Conservation (phyloP, 2,888 invertebrate species). For the Latheticus oryzae region DNA sequence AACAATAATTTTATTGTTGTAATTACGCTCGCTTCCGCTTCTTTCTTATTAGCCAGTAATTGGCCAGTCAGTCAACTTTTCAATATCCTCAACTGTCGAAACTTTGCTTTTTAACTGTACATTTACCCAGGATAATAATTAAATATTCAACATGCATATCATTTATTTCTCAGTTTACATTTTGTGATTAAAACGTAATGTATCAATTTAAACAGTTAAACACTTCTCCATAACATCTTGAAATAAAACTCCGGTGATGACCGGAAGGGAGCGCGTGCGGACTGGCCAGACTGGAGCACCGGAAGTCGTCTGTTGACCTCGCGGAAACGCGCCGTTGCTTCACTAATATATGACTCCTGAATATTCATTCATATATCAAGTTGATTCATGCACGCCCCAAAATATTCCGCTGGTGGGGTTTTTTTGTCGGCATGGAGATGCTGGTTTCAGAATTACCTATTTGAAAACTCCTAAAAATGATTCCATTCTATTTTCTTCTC, state of each 20-base stretch:
- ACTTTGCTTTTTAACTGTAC: slow-evolving; percentile 15
- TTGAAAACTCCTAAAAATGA: too few relatives aligned
- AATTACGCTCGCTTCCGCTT: slow-evolving; percentile 23
- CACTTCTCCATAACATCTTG: slow-evolving; percentile 37
- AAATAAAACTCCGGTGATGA: slow-evolving; percentile 47
- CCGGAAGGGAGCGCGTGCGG: slow-evolving; percentile 56
- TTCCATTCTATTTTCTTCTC: too few relatives aligned
- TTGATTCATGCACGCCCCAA: slow-evolving; percentile 49
- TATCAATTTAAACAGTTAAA: slow-evolving; percentile 11
- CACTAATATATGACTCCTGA: slow-evolving; percentile 54
- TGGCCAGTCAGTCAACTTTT: slow-evolving; percentile 14
- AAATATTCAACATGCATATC: slow-evolving; percentile 12
- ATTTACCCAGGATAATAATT: slow-evolving; percentile 3
- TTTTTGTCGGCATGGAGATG: slow-evolving; percentile 19
- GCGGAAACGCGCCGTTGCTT: slow-evolving; percentile 57
- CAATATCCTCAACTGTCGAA: slow-evolving; percentile 26
- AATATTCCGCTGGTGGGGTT: slow-evolving; percentile 21
- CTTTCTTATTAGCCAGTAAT: slow-evolving; percentile 25
- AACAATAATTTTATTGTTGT: slow-evolving; percentile 21
- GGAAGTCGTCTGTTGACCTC: slow-evolving; percentile 60
- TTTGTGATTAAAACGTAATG: too few relatives aligned
- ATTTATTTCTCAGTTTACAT: slow-evolving; percentile 9
- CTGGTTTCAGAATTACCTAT: too few relatives aligned
- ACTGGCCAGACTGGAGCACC: slow-evolving; percentile 53
- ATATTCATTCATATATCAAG: slow-evolving; percentile 54